Evolutionary conservation across 1,140 invertebrate species (phyloP), one percentile per base, ranked within the genome.

Genomic region (Lepidostoma basale): DNA sequence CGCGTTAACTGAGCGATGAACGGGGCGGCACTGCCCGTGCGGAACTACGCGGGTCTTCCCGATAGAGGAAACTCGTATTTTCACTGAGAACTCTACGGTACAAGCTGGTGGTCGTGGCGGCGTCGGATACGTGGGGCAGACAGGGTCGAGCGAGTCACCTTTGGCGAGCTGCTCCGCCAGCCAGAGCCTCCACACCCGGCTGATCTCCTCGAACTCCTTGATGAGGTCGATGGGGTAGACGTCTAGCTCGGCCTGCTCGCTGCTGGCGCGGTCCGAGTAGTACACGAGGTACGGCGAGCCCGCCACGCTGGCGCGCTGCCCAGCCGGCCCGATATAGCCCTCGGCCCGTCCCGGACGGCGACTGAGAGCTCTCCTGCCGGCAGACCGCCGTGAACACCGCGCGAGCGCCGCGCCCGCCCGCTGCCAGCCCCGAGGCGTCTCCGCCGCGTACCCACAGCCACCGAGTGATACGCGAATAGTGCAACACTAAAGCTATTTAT

Each of bases 191-290:
- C 90, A 89, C 23, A 85, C 85, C 52, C 88, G 88, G 70, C 90
- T 88, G 74, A 90, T 86, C 39, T 88, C 83, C 72, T 92, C 91
- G 79, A 94, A 94, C 78, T 94, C 92, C 82, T 92, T 92, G 80
- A 94, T 94, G 74, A 92, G 87, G 77, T 92, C 90, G 74, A 90
- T 83, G 23, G 88, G 87, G 80, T 93, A 92, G 73, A 90, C 87
- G 72, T 77, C 76, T 63, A 86, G 85, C 58, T 86, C 85, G 76
- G 87, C 71, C 77, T 77, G 59, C 30, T 36, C 52, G 74, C 83
- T 81, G 83, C 81, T 77, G 89, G 79, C 77, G 85, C 82, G 75
- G 81, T 92, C 89, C 66, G 91, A 92, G 77, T 89, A 92, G 77
- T 92, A 89, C 33, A 72, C 42, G 39, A 47, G 56, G 25, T 39